Evolutionary conservation across 1,140 invertebrate genomes (phyloP).

Genomic region (Drosophila littoralis): DNA sequence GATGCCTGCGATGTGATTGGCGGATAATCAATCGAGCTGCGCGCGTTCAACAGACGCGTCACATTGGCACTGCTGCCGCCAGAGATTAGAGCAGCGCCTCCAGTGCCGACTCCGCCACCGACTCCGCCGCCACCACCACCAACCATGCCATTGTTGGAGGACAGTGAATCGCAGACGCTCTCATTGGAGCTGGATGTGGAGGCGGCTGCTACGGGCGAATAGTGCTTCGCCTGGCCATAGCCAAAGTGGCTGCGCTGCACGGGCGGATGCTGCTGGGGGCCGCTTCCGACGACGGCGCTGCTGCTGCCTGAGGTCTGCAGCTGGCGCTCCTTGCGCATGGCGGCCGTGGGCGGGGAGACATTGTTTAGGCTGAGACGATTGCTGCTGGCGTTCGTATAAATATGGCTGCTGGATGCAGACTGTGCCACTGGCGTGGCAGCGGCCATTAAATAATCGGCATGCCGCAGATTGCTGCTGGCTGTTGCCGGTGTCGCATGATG

Average conservation of each 20-base stretch:
- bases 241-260: slow-evolving; percentile 69
- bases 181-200: slow-evolving; percentile 90
- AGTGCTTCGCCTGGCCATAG: slow-evolving; percentile 74
- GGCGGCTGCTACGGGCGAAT: slow-evolving; percentile 68
- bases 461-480: slow-evolving; percentile 61
- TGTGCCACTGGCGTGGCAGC: slow-evolving; percentile 74
- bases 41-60: slow-evolving; percentile 43
- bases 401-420: slow-evolving; percentile 60
- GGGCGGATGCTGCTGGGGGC: slow-evolving; percentile 75
- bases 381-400: slow-evolving; percentile 60
- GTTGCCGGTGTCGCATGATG: slow-evolving; percentile 72
- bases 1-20: slow-evolving; percentile 63
- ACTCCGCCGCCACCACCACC: slow-evolving; percentile 20
- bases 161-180: slow-evolving; percentile 88
- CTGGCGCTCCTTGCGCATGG: slow-evolving; percentile 68
- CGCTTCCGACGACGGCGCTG: slow-evolving; percentile 29
- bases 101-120: slow-evolving; percentile 6
- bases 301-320: slow-evolving; percentile 47
- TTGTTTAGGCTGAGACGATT: slow-evolving; percentile 71
- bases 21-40: slow-evolving; percentile 69
- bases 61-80: slow-evolving; percentile 48
- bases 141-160: slow-evolving; percentile 85
- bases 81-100: slow-evolving; percentile 12
- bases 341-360: slow-evolving; percentile 72
- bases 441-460: slow-evolving; percentile 71